phyloP scores from a whole-genome alignment of 2,797 vertebrate species.

The Sebastes steindachneri region DNA sequence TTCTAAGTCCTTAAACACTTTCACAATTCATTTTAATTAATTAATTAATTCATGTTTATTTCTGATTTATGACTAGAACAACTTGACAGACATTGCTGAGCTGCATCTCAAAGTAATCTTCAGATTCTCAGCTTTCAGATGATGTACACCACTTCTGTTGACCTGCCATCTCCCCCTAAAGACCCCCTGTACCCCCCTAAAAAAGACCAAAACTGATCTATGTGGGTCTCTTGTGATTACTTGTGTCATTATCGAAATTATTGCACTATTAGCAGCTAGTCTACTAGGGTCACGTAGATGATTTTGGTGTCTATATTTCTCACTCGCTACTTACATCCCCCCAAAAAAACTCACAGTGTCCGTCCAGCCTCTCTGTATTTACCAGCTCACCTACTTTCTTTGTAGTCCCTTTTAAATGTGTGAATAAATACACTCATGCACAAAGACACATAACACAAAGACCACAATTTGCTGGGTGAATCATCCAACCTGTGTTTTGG shows the following conservation, averaged over 20 bases:
- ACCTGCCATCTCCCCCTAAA: too few relatives aligned
- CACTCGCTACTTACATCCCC: neutral
- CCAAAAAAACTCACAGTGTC: constrained; percentile 3
- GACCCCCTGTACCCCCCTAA: too few relatives aligned
- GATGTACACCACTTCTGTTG: too few relatives aligned
- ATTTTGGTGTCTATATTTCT: neutral
- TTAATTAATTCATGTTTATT: too few relatives aligned
- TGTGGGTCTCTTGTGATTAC: neutral
- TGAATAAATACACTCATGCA: constrained; percentile 46
- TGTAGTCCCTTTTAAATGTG: constrained; percentile 44
- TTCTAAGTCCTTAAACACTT: too few relatives aligned
- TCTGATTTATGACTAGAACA: too few relatives aligned
- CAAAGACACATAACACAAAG: constrained; percentile 20
- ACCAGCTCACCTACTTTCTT: constrained; percentile 43
- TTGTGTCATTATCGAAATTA: neutral
- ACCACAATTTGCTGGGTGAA: constrained; percentile 51
- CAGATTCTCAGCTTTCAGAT: too few relatives aligned
- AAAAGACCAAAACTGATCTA: too few relatives aligned
- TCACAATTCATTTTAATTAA: too few relatives aligned
- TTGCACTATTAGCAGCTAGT: neutral
- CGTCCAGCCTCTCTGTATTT: constrained; percentile 27
- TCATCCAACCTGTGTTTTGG: constrained; percentile 56
- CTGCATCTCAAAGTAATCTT: too few relatives aligned
- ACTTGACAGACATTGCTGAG: too few relatives aligned
- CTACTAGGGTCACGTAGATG: neutral